These are phyloP conservation scores for Volucella bombylans DNA, from an alignment of 2,888 invertebrate species.

Conservation along the genomic window DNA sequence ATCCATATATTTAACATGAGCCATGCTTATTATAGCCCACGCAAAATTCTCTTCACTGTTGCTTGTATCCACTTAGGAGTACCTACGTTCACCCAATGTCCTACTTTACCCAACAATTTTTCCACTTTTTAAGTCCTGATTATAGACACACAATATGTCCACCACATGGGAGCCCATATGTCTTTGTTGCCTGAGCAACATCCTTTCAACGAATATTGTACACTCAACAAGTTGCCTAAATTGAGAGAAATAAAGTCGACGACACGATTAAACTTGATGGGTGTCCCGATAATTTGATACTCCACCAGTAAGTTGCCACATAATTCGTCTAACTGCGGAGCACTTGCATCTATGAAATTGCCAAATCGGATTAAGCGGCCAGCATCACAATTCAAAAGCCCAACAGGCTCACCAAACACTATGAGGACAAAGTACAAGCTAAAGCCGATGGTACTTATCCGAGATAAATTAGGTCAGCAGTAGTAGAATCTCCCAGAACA, in stretches of 20 bases:
- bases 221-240: constrained; percentile 63
- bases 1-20: too few species aligned
- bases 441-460: constrained; percentile 23
- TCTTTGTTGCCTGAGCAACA: background rate
- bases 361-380: constrained; percentile 60
- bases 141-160: too few species aligned
- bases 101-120: too few species aligned
- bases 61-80: too few species aligned
- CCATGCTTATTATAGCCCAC: too few species aligned
- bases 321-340: constrained; percentile 50
- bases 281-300: constrained; percentile 63
- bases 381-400: background rate
- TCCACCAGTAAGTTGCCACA: constrained; percentile 57
- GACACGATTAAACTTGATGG: constrained; percentile 52
- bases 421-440: background rate
- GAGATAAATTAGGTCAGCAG: constrained; percentile 53
- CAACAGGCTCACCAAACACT: constrained; percentile 1
- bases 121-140: too few species aligned
- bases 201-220: constrained; percentile 5
- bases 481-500: background rate
- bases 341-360: constrained; percentile 33
- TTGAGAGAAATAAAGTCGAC: constrained; percentile 42
- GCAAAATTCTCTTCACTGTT: too few species aligned
- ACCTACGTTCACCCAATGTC: too few species aligned
- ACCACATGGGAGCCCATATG: background rate